Evolutionary conservation across 2,113 vertebrate species (phyloP).

Genomic region (Chloropsis cyanopogon): DNA sequence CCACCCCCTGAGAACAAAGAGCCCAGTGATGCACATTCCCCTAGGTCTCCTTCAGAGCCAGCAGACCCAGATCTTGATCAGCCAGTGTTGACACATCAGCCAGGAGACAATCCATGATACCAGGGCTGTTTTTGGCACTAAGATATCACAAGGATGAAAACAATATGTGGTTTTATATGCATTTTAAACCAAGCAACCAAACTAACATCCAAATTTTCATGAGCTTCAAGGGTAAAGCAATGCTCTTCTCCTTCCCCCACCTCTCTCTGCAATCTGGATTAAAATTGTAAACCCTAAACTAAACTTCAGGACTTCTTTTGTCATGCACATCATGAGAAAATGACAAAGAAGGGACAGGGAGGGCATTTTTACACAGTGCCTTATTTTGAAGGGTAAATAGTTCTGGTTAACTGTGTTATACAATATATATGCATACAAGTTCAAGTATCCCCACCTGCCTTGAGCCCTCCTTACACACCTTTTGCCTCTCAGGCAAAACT

Average conservation of each 20-base stretch:
- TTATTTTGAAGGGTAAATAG: not conserved
- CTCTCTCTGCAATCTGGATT: not conserved
- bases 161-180: not conserved
- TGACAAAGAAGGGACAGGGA: not conserved
- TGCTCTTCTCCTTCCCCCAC: not conserved
- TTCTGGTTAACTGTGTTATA: not conserved
- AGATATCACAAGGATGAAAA: not conserved
- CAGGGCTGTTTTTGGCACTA: not conserved
- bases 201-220: not conserved
- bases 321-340: not conserved
- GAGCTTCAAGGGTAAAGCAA: not conserved
- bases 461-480: not conserved
- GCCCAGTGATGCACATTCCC: not conserved
- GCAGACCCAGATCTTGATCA: not conserved
- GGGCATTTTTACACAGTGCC: not conserved
- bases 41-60: not conserved
- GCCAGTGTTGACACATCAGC: not conserved
- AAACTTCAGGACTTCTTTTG: not conserved
- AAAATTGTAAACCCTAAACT: not conserved
- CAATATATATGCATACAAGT: not conserved
- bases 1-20: conserved; percentile 43
- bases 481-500: not conserved
- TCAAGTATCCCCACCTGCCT: not conserved
- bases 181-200: not conserved
- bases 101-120: not conserved